phyloP scores from a whole-genome alignment of 2,113 vertebrate genomes.

The Nycticebus coucang region DNA sequence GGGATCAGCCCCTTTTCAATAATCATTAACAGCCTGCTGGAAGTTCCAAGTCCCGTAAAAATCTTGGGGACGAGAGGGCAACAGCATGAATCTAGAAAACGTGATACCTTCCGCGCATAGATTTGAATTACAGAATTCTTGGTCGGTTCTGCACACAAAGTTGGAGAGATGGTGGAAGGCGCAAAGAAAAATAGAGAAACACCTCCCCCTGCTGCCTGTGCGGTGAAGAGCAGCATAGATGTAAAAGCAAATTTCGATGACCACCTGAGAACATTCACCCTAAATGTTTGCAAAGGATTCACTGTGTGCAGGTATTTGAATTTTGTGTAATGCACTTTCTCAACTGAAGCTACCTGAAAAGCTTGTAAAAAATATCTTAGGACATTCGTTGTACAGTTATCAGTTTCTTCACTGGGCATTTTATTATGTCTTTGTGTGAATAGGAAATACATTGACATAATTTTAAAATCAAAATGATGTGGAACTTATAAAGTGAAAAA shows the following conservation, averaged over 20 bases:
- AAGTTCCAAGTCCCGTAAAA: constrained; percentile 14
- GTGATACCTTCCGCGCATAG: constrained; percentile 18
- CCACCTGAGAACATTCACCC: background rate
- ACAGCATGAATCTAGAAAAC: constrained; percentile 48
- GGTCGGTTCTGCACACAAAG: constrained; percentile 3
- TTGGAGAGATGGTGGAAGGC: background rate
- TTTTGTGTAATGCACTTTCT: background rate
- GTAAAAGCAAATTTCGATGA: background rate
- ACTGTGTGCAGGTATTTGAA: background rate
- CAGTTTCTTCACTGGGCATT: background rate
- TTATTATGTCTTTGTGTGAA: background rate
- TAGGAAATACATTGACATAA: background rate
- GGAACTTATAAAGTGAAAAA: background rate
- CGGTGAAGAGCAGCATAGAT: background rate
- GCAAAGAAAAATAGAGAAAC: constrained; percentile 58
- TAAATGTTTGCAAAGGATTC: background rate
- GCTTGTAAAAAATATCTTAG: background rate
- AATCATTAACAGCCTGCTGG: constrained; percentile 45
- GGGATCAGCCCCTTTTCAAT: constrained; percentile 11
- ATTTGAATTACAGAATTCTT: constrained; percentile 56
- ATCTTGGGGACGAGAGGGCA: constrained; percentile 4
- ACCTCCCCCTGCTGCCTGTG: constrained; percentile 64
- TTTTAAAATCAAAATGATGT: constrained; percentile 1
- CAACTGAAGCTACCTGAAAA: background rate
- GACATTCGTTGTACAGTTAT: background rate